A percentile compares a stretch with the other conserved stretches of the same genome.
These are phyloP conservation scores for Neoascia interrupta DNA, from an alignment of 2,888 invertebrate species.

Conservation along the genomic window DNA sequence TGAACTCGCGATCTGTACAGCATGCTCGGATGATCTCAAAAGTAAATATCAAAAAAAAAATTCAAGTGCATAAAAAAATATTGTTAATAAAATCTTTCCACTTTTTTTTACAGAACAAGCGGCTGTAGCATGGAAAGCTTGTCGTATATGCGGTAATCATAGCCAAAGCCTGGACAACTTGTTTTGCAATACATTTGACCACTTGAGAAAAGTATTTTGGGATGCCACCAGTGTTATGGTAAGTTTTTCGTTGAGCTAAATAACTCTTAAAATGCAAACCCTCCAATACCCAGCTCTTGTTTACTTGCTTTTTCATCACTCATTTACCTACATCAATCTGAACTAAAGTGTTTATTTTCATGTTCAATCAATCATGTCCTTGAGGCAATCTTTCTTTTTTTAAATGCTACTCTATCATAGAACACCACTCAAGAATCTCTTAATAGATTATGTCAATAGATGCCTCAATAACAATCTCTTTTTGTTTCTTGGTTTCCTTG, in stretches of 20 bases:
- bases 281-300: neutral
- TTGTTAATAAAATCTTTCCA: no score
- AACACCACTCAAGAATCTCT: no score
- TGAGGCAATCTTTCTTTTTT: no score
- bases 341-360: no score
- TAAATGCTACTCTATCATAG: no score
- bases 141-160: constrained; percentile 47
- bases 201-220: constrained; percentile 10
- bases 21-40: constrained; percentile 1
- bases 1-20: constrained; percentile 1
- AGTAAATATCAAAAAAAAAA: neutral
- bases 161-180: constrained; percentile 6
- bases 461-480: no score
- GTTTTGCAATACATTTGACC: neutral
- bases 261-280: no score
- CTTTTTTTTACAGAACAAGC: constrained; percentile 13
- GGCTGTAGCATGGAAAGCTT: constrained; percentile 22
- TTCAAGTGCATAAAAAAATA: no score
- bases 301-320: neutral
- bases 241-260: no score
- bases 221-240: constrained; percentile 20
- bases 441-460: no score
- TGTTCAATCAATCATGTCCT: no score
- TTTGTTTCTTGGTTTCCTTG: neutral
- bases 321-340: neutral